Base-by-base conservation (phyloP, 2,888 invertebrate genomes). In the Boloria euphrosyne region DNA sequence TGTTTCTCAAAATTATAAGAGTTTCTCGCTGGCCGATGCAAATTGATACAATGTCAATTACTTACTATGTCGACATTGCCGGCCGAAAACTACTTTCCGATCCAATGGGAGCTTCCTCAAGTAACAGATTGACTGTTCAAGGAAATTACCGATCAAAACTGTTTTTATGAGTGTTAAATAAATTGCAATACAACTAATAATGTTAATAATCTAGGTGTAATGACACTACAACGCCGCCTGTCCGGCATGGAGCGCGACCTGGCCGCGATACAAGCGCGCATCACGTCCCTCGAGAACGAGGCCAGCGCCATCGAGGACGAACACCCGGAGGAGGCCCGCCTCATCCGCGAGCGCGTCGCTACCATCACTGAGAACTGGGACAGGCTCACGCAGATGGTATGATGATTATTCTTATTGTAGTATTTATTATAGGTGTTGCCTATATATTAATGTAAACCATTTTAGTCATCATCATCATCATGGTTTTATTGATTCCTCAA, bases 181-280 rank as follows among this genome's bases (percentile, higher is more conserved):
- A 16, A 17, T 43, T 5, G 18, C 0, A 17, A 55, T 4, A 1
- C 0, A 14, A 22, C 1, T 31, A 13, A 51, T 27, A 14, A 10
- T 13, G 49, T 51, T 6, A 38, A 7, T 16, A 5, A 13, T 10
- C 16, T 77, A 92, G 93, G 97, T 76, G 98, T 99, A 52, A 99
- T 99, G 99, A 99, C 99, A 0, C 93, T 99, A 46, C 97, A 99
- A 87, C 95, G 99, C 65, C 96, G 99, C 62, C 94, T 99, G 46
- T 98, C 98, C 74, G 98, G 99, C 71, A 99, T 99, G 98, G 99
- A 99, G 91, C 95, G 99, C 68, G 99, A 99, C 89, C 91, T 99
- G 76, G 99, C 98, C 54, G 99, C 99, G 49, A 99, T 99, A 75
- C 98, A 99, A 87, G 98, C 99, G 31, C 98, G 99, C 89, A 94